Percentiles rank a stretch among this genome's conserved stretches.
Conservation (phyloP, 2,113 vertebrate species). For the western clawed frog (Xenopus tropicalis) region DNA sequence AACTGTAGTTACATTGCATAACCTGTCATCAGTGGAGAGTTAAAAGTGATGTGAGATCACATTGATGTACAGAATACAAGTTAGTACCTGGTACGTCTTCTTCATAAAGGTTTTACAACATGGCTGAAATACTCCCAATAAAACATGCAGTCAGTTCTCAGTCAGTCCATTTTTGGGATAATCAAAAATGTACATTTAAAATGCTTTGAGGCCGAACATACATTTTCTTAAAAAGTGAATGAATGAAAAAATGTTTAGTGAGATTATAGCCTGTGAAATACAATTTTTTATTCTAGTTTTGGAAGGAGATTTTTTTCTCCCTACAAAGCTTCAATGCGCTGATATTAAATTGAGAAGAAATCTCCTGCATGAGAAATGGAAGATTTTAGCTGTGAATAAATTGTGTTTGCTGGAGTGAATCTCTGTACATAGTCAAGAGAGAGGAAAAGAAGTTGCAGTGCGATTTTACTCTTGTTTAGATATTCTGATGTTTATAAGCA, state of each 20-base stretch:
- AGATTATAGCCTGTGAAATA: not conserved
- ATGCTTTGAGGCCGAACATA: not conserved
- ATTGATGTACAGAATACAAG: no score
- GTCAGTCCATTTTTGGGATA: not conserved
- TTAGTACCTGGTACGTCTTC: no score
- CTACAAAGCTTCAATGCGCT: not conserved
- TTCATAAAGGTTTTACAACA: not conserved
- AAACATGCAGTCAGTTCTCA: not conserved
- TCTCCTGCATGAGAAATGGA: constrained; percentile 7
- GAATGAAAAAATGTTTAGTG: not conserved
- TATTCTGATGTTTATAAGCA: not conserved
- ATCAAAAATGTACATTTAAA: not conserved
- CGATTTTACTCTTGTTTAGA: not conserved
- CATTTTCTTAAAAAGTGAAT: not conserved
- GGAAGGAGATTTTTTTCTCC: not conserved
- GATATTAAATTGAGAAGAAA: constrained; percentile 15
- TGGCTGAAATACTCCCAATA: not conserved
- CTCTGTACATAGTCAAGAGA: constrained; percentile 7
- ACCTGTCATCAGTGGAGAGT: not conserved
- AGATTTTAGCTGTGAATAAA: constrained; percentile 31
- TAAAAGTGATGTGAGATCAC: constrained; percentile 2
- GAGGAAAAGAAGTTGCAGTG: constrained; percentile 4
- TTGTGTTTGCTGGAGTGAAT: constrained; percentile 24
- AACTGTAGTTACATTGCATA: not conserved
- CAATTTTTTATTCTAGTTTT: not conserved